Base-by-base conservation (phyloP, 2,113 vertebrate species). In the Microtus pennsylvanicus region DNA sequence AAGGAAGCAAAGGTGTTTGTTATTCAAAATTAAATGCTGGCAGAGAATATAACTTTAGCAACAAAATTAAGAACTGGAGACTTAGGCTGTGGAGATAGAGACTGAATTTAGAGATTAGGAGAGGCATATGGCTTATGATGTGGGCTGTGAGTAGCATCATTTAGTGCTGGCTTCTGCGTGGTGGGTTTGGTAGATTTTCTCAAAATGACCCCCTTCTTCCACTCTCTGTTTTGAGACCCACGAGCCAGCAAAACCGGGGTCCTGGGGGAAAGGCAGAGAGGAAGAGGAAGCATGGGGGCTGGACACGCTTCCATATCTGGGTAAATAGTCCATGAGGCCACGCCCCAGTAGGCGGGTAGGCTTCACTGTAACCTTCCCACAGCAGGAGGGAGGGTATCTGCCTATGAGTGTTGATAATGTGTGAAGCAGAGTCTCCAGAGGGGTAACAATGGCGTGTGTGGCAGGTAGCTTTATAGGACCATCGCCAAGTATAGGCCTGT, bases 21-120 rank as follows among this genome's bases (percentile, higher is more conserved):
- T 80, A 45, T 93, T 63, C 78, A 55, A 76, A 82, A 93, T 58
- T 80, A 55, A 95, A 58, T 89, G 38, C 70, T 81, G 33, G 14
- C 58, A 33, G 33, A 30, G 6, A 7, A 35, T 63, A 30, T 70
- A 30, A 77, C 6, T 70, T 93, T 24, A 55, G 78, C 35, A 86
- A 3, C 9, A 86, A 81, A 82, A 85, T n/a, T 16, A 70, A 78
- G 75, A 69, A 52, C 50, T 45, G 88, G 42, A 91, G 61, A 35
- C 61, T 80, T 76, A 70, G 77, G 61, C 42, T 9, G 16, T 55
- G 21, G 61, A 52, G 7, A 12, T 50, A 69, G 69, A 45, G 90
- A 38, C 69, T 30, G 28, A 47, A 74, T 69, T 90, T 13, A 50
- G 24, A 90, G 70, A 5, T 38, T 22, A 42, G 47, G 30, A 19